Base-by-base conservation (phyloP, 2,888 invertebrate species). In the Drosophila eohydei region DNA sequence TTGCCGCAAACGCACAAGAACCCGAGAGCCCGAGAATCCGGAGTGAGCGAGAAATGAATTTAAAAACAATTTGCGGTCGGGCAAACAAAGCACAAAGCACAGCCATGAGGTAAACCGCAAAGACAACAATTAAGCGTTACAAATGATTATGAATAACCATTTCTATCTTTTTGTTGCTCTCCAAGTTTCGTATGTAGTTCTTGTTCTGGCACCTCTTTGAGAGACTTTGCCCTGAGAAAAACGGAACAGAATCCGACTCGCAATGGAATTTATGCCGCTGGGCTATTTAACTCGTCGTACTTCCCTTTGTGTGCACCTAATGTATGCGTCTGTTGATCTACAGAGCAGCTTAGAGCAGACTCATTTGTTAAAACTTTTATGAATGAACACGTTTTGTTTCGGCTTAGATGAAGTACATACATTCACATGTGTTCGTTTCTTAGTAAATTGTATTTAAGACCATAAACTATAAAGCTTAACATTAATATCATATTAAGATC, bases 101-200 rank as follows among this genome's bases (percentile, higher is more conserved):
- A 52, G 68, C 80, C 77, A 76, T 63, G 62, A 87, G 82, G 73
- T 81, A 76, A 70, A 86, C 90, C 90, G 80, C 87, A 87, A 87
- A 87, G 81, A 87, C 90, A 87, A 87, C 87, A 87, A 87, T 87
- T 87, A 87, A 89, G 90, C 88, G 78, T 89, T 76, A 87, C 87
- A 90, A 87, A 90, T 83, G 88, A 90, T 87, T 87, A 85, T 85
- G 84, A 85, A 89, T 87, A 87, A 77, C 77, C 74, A 81, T 89
- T 77, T 83, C 28, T 54, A 54, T 40, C 11, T 54, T 26, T 12
- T 11, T 41, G 1, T 30, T 9, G 9, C 21, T 12, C 8, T 11
- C 26, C 40, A 32, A 21, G 7, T 61, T 26, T 38, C 26, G 16
- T 50, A 11, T 69, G 62, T 55, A 34, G 41, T 69, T 66, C 65